Evolutionary conservation across 1,140 invertebrate species (phyloP).

Genomic region (Pemphigus obesinymphae): DNA sequence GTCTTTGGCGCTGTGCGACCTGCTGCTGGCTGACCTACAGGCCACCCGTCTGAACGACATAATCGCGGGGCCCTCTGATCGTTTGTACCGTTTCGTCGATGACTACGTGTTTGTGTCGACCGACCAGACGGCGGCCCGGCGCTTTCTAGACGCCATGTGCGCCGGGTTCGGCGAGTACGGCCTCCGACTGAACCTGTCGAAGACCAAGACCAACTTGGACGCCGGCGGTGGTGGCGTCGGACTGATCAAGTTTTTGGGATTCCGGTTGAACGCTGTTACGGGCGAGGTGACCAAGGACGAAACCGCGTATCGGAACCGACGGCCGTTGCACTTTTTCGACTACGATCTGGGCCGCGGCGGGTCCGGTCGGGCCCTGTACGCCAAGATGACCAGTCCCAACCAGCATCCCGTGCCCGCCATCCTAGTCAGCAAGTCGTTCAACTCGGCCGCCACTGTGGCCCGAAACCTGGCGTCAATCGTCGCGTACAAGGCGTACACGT

Average conservation of each 20-base stretch:
- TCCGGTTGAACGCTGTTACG: background rate
- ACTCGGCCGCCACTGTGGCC: background rate
- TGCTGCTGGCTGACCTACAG: background rate
- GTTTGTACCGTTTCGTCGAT: background rate
- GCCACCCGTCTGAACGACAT: background rate
- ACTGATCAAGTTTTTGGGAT: constrained; percentile 3
- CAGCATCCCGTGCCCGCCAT: background rate
- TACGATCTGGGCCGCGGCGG: background rate
- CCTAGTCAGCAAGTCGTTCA: background rate
- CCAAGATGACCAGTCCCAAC: background rate
- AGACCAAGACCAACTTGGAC: constrained; percentile 6
- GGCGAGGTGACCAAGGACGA: background rate
- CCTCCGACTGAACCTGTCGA: background rate
- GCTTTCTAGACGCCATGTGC: background rate
- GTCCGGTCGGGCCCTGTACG: background rate
- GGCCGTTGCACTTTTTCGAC: constrained; percentile 2
- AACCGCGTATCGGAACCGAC: background rate
- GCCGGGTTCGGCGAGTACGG: background rate
- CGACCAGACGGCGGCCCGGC: background rate
- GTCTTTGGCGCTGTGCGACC: background rate
- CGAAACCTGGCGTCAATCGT: background rate
- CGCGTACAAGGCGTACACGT: background rate
- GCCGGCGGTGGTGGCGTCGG: background rate
- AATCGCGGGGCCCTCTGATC: background rate
- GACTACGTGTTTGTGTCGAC: constrained; percentile 22